Base-by-base conservation (phyloP, 1,140 invertebrate genomes). In the Eumaeus atala region DNA sequence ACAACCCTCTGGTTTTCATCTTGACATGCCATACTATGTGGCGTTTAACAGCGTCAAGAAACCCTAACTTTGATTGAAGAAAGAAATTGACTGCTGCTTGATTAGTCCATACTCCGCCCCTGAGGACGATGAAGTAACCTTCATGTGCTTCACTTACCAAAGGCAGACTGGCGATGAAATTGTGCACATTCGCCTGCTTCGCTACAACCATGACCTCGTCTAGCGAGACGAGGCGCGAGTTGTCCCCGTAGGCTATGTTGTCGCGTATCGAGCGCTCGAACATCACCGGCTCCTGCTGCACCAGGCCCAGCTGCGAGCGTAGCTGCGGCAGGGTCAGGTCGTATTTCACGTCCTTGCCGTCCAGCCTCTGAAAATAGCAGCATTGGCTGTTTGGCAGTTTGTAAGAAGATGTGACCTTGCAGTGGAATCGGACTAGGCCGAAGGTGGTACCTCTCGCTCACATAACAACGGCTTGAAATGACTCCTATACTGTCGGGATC, bases 191-290 rank as follows among this genome's bases (percentile, higher is more conserved):
- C 1, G 95, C 94, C 59, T 91, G 90, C 58, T 91, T 91, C 0
- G 95, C 93, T 0, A 94, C 95, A 11, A 89, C 83, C 3, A 95
- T 92, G 17, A 97, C 89, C 74, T 95, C 93, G 0, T 92, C 88
- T 78, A 92, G 88, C 0, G 87, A 51, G 1, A 92, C 90, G 0
- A 81, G 68, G 4, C 92, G 74, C 7, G 78, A 76, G 64, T 92
- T 92, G 71, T 94, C 92, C 0, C 95, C 95, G 70, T 96, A 96
- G 0, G 91, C 91, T 61, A 97, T 96, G 74, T 97, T 97, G 56
- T 96, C 93, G 1, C 89, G 86, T 34, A 97, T 93, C 33, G 91
- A 92, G 9, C 91, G 87, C 67, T 95, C 93, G 74, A 96, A 96
- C 6, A 97, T 88, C 2, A 93, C 90, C 0, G 95, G 95, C 70